Evolutionary conservation across 2,113 vertebrate genomes (phyloP).

Genomic region (Eulemur rufifrons): DNA sequence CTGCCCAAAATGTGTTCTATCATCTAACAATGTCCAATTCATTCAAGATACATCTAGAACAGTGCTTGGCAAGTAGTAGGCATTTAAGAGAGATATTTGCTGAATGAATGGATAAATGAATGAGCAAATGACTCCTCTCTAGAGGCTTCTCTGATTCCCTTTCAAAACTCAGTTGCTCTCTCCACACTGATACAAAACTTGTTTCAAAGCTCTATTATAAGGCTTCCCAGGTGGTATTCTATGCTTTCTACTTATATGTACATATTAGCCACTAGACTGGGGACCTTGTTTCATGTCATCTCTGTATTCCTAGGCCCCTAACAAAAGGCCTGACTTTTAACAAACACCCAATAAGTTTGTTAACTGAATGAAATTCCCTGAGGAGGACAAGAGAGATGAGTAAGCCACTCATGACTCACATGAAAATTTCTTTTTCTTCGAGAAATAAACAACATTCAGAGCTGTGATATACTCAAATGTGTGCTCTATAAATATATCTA

Average conservation of each 20-base stretch:
- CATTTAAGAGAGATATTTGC: slow-evolving; percentile 8
- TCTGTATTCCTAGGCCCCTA: slow-evolving; percentile 23
- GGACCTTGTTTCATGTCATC: slow-evolving; percentile 22
- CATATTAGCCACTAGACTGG: slow-evolving; percentile 16
- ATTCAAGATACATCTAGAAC: slow-evolving; percentile 39
- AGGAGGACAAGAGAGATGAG: slow-evolving; percentile 52
- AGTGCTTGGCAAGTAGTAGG: slow-evolving; percentile 4
- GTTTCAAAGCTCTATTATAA: slow-evolving; percentile 43
- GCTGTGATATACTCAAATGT: slow-evolving; percentile 56
- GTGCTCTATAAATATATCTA: slow-evolving; percentile 70
- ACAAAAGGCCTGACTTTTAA: slow-evolving; percentile 62
- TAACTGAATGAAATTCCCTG: slow-evolving; percentile 68
- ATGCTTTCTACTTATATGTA: slow-evolving; percentile 3
- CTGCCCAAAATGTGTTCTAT: slow-evolving; percentile 37
- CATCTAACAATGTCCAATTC: not conserved
- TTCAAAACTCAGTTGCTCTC: slow-evolving; percentile 22
- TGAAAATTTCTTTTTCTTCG: slow-evolving; percentile 60
- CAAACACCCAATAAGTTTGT: slow-evolving; percentile 43
- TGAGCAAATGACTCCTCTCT: slow-evolving; percentile 19
- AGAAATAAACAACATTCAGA: slow-evolving; percentile 66
- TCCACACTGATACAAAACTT: slow-evolving; percentile 11
- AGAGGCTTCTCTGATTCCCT: slow-evolving; percentile 15
- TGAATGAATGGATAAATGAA: slow-evolving; percentile 13
- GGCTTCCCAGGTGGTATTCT: slow-evolving; percentile 22
- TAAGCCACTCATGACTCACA: slow-evolving; percentile 63